These are phyloP conservation scores for Frankliniella fusca DNA, from an alignment of 2,888 invertebrate genomes.

Conservation along the genomic window DNA sequence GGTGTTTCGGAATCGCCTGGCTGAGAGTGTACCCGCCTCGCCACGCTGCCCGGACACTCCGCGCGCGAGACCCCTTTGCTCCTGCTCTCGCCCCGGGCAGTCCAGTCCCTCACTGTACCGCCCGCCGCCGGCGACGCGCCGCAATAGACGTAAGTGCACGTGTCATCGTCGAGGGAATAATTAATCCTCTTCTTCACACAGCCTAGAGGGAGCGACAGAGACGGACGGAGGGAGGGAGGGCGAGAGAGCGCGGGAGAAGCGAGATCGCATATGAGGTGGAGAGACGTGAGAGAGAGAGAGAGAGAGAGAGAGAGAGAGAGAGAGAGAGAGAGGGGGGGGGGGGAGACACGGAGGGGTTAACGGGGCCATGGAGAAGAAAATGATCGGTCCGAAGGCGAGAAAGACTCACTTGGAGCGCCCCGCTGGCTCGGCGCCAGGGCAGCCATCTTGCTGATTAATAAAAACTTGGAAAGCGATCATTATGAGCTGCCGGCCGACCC, in stretches of 20 bases:
- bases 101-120: neutral
- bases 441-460: constrained; percentile 17
- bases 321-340: neutral
- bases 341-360: neutral
- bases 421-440: neutral
- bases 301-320: neutral
- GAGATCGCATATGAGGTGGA: no score
- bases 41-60: no score
- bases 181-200: no score
- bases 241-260: no score
- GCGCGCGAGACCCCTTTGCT: no score
- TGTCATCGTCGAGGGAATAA: neutral
- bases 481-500: neutral
- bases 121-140: neutral
- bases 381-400: neutral
- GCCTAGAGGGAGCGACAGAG: neutral
- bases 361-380: neutral
- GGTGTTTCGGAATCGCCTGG: no score
- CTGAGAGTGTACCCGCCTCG: no score
- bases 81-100: no score
- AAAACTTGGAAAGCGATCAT: constrained; percentile 16
- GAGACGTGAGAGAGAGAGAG: neutral
- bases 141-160: neutral
- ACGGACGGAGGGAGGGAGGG: no score
- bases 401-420: neutral